phyloP scores from a whole-genome alignment of 2,113 vertebrate genomes.

The Macaca mulatta region DNA sequence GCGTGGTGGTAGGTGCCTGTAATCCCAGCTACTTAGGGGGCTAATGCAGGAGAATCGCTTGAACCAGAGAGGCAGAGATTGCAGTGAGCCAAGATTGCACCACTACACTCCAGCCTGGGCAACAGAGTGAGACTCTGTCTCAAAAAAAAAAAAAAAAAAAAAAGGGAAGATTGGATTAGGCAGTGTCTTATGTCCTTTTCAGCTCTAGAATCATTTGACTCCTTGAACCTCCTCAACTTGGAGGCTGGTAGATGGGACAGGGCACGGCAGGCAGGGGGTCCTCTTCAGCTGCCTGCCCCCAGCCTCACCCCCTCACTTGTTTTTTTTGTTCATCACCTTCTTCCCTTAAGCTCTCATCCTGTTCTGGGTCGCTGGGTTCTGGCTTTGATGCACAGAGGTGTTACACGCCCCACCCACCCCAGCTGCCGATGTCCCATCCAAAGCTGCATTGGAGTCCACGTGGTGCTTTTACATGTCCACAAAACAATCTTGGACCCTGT shows the following conservation, averaged over 20 bases:
- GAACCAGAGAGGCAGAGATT: too few relatives aligned
- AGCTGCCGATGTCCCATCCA: background rate
- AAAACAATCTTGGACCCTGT: rapidly evolving
- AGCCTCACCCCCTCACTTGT: background rate
- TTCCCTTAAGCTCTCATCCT: background rate
- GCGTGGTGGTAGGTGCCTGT: too few relatives aligned
- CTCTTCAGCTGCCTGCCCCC: background rate
- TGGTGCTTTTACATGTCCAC: background rate
- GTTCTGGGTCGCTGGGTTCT: background rate
- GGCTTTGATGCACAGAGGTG: background rate
- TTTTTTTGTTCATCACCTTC: background rate
- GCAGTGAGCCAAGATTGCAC: too few relatives aligned
- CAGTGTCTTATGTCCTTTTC: rapidly evolving
- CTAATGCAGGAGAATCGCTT: too few relatives aligned
- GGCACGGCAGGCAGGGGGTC: rapidly evolving
- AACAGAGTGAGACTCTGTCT: too few relatives aligned
- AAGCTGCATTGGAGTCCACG: background rate
- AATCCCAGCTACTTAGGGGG: too few relatives aligned
- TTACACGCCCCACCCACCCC: rapidly evolving
- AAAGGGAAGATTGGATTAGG: background rate
- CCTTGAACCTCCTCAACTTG: background rate
- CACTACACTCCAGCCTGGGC: too few relatives aligned
- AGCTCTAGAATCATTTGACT: background rate
- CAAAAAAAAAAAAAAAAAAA: too few relatives aligned
- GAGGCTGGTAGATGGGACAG: background rate